Percentiles rank a stretch among this genome's conserved stretches.
phyloP scores from a whole-genome alignment of 2,797 vertebrate species.

The Centropyge bicolor region DNA sequence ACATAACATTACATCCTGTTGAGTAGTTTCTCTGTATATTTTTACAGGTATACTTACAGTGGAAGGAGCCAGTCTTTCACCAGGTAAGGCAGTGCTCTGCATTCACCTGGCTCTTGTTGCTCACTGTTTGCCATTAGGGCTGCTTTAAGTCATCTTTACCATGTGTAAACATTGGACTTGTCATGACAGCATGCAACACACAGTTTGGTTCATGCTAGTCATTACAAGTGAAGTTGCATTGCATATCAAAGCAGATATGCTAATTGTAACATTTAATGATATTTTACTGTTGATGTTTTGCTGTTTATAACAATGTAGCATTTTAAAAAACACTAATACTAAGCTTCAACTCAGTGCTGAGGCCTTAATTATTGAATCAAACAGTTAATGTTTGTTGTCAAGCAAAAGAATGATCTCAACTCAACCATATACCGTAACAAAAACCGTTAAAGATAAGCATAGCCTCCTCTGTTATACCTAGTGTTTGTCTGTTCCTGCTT shows the following conservation, averaged over 20 bases:
- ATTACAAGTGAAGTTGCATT: not conserved
- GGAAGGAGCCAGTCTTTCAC: conserved; percentile 98
- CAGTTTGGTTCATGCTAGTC: not conserved
- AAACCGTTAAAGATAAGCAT: not conserved
- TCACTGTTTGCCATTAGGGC: conserved; percentile 67
- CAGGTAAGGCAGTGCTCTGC: conserved; percentile 87
- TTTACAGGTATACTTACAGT: conserved; percentile 92
- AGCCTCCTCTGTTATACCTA: not conserved
- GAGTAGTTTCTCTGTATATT: conserved; percentile 54
- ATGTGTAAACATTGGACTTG: conserved; percentile 48
- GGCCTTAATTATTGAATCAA: not conserved
- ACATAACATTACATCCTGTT: not conserved
- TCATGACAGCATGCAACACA: not conserved
- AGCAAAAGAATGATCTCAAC: not conserved
- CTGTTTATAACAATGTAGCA: conserved; percentile 1
- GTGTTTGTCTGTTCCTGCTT: conserved; percentile 5
- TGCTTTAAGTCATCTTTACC: conserved; percentile 26
- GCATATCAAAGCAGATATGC: not conserved
- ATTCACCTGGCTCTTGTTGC: conserved; percentile 10
- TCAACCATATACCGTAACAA: not conserved
- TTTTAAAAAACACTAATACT: not conserved
- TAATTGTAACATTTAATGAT: not conserved
- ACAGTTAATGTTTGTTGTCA: not conserved
- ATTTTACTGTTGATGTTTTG: not conserved
- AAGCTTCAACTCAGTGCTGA: not conserved